Evolutionary conservation across 2,888 invertebrate genomes (phyloP).

Genomic region (Atethmia centrago): DNA sequence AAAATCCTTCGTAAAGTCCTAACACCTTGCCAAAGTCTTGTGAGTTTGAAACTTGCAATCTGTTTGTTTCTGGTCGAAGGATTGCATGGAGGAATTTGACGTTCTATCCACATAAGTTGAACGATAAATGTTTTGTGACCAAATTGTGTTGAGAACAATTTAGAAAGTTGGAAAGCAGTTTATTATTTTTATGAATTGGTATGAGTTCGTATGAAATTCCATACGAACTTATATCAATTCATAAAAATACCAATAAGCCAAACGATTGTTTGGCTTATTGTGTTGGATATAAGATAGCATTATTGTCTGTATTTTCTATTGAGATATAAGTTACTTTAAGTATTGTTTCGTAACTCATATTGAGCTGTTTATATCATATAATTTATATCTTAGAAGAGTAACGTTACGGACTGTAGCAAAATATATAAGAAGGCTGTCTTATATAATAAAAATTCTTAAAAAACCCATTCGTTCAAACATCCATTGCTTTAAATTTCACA

Average conservation of each 20-base stretch:
- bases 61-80: slow-evolving; percentile 56
- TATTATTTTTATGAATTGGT: slow-evolving; percentile 49
- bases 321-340: slow-evolving; percentile 11
- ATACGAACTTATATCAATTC: too few species aligned
- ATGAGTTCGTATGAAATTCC: slow-evolving; percentile 42
- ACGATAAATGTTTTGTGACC: slow-evolving; percentile 33
- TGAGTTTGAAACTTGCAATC: slow-evolving; percentile 61
- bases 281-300: not conserved
- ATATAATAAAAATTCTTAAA: slow-evolving; percentile 28
- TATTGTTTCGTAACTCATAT: slow-evolving; percentile 17
- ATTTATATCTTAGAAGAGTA: not conserved
- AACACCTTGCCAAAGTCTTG: slow-evolving; percentile 57
- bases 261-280: slow-evolving; percentile 26
- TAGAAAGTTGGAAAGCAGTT: slow-evolving; percentile 24
- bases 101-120: slow-evolving; percentile 12
- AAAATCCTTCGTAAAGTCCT: slow-evolving; percentile 52
- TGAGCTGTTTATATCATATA: not conserved
- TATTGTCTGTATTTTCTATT: slow-evolving; percentile 33
- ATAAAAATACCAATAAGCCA: too few species aligned
- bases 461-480: slow-evolving; percentile 41
- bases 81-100: slow-evolving; percentile 36
- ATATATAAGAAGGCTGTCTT: too few species aligned
- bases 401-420: slow-evolving; percentile 21
- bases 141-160: slow-evolving; percentile 34
- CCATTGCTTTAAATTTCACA: slow-evolving; percentile 65